A percentile compares a stretch with the other conserved stretches of the same genome.
These are phyloP conservation scores for Hypsibius dujardini DNA, from an alignment of 1,140 invertebrate species.

Conservation along the genomic window DNA sequence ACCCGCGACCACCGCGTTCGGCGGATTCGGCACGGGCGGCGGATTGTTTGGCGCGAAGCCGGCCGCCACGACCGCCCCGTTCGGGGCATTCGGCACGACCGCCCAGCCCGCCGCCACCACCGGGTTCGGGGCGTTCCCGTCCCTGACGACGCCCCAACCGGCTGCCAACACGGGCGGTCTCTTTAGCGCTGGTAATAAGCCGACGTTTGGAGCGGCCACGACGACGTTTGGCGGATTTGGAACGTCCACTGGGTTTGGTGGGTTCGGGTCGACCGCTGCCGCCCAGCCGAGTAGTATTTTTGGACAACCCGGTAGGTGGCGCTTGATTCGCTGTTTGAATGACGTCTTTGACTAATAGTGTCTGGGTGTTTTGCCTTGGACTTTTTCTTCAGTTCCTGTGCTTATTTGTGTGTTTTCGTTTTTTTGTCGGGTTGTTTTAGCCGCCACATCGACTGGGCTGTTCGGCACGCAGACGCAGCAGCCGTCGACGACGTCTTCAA, in stretches of 20 bases:
- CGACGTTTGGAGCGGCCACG: slow-evolving; percentile 28
- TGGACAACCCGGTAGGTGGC: slow-evolving; percentile 23
- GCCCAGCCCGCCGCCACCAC: too few relatives aligned
- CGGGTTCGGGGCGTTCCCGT: too few relatives aligned
- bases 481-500: too few relatives aligned
- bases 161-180: background rate
- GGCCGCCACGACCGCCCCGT: slow-evolving; percentile 11
- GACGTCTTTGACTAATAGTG: too few relatives aligned
- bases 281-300: slow-evolving; percentile 9
- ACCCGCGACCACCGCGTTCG: slow-evolving; percentile 26
- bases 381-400: too few relatives aligned
- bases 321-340: too few relatives aligned
- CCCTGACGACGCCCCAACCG: too few relatives aligned
- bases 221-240: slow-evolving; percentile 23
- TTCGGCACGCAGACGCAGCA: too few relatives aligned
- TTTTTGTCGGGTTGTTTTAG: too few relatives aligned
- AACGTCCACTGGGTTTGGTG: slow-evolving; percentile 25
- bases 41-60: slow-evolving; percentile 22
- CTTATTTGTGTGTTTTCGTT: too few relatives aligned
- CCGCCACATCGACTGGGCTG: slow-evolving; percentile 20
- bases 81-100: too few relatives aligned
- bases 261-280: slow-evolving; percentile 24
- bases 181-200: slow-evolving; percentile 20
- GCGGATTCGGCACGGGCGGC: slow-evolving; percentile 27
- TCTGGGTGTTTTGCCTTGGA: too few relatives aligned